Conservation (phyloP, 2,797 vertebrate genomes). For the Liparis tanakae region DNA sequence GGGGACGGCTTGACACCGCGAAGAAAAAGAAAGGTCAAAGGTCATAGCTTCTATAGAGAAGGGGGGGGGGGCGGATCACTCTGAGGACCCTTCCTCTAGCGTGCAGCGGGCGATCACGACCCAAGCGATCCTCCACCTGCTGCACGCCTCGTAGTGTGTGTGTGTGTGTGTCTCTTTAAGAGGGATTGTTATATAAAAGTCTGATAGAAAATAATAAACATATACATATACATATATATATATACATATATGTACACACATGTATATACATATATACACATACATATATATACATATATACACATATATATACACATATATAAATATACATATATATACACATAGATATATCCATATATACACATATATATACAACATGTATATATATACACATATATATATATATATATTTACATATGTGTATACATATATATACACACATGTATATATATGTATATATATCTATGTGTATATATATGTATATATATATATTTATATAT, state of each 20-base stretch:
- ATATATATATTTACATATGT: constrained; percentile 4
- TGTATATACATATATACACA: constrained; percentile 4
- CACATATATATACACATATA: too few species aligned
- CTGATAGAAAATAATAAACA: constrained; percentile 69
- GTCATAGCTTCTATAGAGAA: constrained; percentile 68
- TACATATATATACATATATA: too few species aligned
- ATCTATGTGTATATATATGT: neutral
- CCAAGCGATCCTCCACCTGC: constrained; percentile 31
- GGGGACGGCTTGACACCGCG: constrained; percentile 62
- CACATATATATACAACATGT: too few species aligned
- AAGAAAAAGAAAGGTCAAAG: constrained; percentile 43
- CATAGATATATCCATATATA: constrained; percentile 13
- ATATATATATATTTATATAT: neutral
- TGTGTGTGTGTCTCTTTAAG: constrained; percentile 60
- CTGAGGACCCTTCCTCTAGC: neutral
- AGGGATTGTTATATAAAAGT: constrained; percentile 72
- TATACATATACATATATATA: too few species aligned
- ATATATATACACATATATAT: neutral
- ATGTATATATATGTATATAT: neutral
- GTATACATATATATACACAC: neutral
- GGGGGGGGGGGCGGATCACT: neutral
- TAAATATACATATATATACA: too few species aligned
- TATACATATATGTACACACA: neutral
- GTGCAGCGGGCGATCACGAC: neutral
- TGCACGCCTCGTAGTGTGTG: constrained; percentile 39